Conservation (phyloP, 2,113 vertebrate species). For the Syrrhaptes paradoxus region DNA sequence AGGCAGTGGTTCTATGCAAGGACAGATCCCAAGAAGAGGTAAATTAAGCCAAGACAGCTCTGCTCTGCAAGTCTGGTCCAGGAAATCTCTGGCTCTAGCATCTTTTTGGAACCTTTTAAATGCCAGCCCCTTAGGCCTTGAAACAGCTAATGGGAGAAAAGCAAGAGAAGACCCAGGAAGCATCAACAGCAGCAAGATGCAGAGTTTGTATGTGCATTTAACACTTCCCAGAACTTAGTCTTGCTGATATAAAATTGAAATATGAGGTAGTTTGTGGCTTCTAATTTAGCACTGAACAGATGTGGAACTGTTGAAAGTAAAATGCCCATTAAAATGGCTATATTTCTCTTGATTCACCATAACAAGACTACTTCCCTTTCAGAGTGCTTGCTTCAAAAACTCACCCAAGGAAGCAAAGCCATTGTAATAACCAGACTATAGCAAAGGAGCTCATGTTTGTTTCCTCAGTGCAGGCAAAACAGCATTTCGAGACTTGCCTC, state of each 20-base stretch:
- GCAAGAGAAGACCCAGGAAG: neutral
- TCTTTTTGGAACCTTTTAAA: neutral
- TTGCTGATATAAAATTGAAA: conserved; percentile 33
- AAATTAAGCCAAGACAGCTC: neutral
- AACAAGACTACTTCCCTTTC: neutral
- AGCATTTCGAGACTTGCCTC: neutral
- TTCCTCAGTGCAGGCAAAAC: neutral
- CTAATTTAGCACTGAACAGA: conserved; percentile 6
- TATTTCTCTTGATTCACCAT: neutral
- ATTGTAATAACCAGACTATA: neutral
- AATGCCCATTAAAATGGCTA: conserved; percentile 7
- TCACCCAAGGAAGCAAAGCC: neutral
- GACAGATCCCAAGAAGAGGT: neutral
- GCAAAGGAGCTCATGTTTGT: neutral
- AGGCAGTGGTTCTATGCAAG: neutral
- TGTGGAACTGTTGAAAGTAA: conserved; percentile 16
- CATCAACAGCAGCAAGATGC: neutral
- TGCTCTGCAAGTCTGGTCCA: neutral
- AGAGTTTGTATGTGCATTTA: neutral
- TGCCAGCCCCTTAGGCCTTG: neutral
- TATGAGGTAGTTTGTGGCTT: neutral
- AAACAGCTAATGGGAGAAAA: neutral
- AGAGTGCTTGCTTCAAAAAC: conserved; percentile 8
- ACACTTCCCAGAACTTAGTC: neutral
- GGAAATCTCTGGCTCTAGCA: neutral